Conservation (phyloP, 2,888 invertebrate genomes). For the Meteorus colon region DNA sequence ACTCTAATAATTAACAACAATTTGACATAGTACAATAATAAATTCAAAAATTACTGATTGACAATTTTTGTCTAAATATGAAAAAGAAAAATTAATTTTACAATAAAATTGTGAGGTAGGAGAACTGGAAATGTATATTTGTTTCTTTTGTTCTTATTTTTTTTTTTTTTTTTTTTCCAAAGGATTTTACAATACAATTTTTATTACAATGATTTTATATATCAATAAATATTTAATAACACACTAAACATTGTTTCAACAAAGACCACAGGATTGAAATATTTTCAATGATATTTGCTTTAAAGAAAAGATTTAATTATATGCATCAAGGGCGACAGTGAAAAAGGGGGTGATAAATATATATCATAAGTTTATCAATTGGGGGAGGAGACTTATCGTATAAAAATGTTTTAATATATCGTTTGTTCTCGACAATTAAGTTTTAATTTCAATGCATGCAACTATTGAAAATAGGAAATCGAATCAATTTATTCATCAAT, state of each 20-base stretch:
- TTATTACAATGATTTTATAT: slow-evolving; percentile 11
- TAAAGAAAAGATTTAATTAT: neutral
- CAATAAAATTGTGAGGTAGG: slow-evolving; percentile 7
- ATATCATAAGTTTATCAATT: neutral
- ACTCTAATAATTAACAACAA: slow-evolving; percentile 4
- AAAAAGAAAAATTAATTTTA: slow-evolving; percentile 12
- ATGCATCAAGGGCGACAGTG: neutral
- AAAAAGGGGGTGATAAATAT: neutral
- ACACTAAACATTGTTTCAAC: slow-evolving; percentile 14
- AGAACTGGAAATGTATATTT: slow-evolving; percentile 10
- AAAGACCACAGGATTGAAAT: slow-evolving; percentile 1
- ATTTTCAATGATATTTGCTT: neutral
- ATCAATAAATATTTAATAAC: neutral
- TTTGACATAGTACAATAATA: neutral
- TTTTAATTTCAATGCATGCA: neutral
- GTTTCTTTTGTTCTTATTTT: neutral
- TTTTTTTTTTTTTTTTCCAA: neutral
- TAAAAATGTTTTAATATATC: neutral
- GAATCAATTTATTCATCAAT: neutral
- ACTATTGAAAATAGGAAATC: neutral
- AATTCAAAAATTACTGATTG: neutral
- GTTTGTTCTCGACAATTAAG: neutral
- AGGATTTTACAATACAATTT: slow-evolving; percentile 16
- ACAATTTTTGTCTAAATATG: neutral
- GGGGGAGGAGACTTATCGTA: neutral